These are phyloP conservation scores for Diarsia rubi DNA, from an alignment of 2,888 invertebrate species.

Conservation along the genomic window DNA sequence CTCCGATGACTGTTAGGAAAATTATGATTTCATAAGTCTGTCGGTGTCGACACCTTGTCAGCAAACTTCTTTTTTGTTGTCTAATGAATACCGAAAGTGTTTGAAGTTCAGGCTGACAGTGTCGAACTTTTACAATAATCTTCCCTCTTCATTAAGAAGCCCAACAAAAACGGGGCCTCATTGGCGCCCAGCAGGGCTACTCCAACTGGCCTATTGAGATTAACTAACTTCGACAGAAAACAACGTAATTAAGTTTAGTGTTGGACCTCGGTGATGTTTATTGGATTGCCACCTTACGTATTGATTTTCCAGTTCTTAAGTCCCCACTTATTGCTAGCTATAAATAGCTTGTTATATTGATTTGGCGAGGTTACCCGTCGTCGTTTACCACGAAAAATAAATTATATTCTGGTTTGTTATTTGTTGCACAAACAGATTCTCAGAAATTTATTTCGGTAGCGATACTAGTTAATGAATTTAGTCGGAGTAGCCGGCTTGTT, in stretches of 20 bases:
- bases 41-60: slow-evolving; percentile 30
- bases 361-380: slow-evolving; percentile 4
- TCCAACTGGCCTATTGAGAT: slow-evolving; percentile 78
- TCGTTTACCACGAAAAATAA: slow-evolving; percentile 15
- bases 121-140: slow-evolving; percentile 78
- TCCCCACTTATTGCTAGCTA: slow-evolving; percentile 18
- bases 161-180: slow-evolving; percentile 73
- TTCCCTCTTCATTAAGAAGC: slow-evolving; percentile 70
- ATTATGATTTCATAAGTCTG: slow-evolving; percentile 22
- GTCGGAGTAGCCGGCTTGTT: slow-evolving; percentile 36
- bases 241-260: slow-evolving; percentile 80
- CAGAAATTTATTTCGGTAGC: slow-evolving; percentile 38
- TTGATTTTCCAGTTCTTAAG: slow-evolving; percentile 67
- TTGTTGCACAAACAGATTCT: slow-evolving; percentile 36
- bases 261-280: slow-evolving; percentile 72
- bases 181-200: slow-evolving; percentile 66
- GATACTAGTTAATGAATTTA: slow-evolving; percentile 51
- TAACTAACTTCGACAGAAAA: slow-evolving; percentile 79
- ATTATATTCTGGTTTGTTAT: slow-evolving; percentile 17
- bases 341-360: slow-evolving; percentile 31
- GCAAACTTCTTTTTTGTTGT: slow-evolving; percentile 42
- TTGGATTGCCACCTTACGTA: slow-evolving; percentile 73
- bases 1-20: slow-evolving; percentile 12
- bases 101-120: slow-evolving; percentile 62
- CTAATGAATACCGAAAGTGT: slow-evolving; percentile 50